These are phyloP conservation scores for Pangasianodon hypophthalmus DNA, from an alignment of 2,113 vertebrate genomes.

Conservation along the genomic window DNA sequence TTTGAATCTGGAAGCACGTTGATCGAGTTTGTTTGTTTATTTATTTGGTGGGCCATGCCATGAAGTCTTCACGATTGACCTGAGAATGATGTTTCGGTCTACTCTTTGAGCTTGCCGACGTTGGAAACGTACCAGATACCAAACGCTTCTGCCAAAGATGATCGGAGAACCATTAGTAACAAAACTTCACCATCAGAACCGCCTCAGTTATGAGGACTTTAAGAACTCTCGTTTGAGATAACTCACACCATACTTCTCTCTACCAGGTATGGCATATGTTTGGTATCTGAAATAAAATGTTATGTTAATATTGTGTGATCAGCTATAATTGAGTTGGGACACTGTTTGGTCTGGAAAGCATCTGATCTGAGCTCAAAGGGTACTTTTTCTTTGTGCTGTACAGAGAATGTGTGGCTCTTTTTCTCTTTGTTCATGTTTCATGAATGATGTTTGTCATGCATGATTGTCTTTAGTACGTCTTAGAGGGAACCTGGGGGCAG, in stretches of 20 bases:
- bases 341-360: slow-evolving; percentile 46
- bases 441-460: slow-evolving; percentile 40
- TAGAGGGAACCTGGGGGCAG: slow-evolving; percentile 57
- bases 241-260: neutral
- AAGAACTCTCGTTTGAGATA: neutral
- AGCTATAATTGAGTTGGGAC: neutral
- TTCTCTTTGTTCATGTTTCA: neutral
- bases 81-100: slow-evolving; percentile 8
- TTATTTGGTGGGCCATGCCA: slow-evolving; percentile 51
- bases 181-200: neutral
- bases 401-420: neutral
- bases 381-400: neutral
- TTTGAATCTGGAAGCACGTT: neutral
- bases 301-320: neutral
- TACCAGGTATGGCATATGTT: slow-evolving; percentile 3
- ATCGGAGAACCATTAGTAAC: neutral
- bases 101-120: slow-evolving; percentile 13
- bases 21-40: neutral
- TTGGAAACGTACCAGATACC: slow-evolving; percentile 31
- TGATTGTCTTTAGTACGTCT: slow-evolving; percentile 26
- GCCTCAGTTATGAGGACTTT: neutral
- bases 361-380: slow-evolving; percentile 35
- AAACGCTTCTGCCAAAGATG: slow-evolving; percentile 5
- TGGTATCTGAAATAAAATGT: slow-evolving; percentile 18
- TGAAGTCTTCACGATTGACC: slow-evolving; percentile 54